phyloP scores from a whole-genome alignment of 2,797 vertebrate species.

The Loris lydekkerianus region DNA sequence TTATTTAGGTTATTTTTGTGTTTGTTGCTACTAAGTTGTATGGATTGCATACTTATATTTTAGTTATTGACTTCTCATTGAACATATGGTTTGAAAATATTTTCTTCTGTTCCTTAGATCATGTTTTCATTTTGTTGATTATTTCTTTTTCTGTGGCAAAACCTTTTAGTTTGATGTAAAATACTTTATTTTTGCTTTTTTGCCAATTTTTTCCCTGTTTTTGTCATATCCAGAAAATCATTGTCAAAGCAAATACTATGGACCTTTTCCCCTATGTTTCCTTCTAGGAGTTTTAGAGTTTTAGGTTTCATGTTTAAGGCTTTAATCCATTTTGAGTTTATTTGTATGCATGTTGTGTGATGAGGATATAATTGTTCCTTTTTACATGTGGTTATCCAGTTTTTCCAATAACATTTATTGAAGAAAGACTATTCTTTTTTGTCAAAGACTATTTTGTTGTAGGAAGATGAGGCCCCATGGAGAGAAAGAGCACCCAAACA shows the following conservation, averaged over 20 bases:
- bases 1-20: neutral
- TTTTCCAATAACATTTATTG: neutral
- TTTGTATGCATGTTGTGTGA: neutral
- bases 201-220: neutral
- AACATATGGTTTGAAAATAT: neutral
- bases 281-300: neutral
- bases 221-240: neutral
- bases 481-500: too few species aligned
- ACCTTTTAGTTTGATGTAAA: neutral
- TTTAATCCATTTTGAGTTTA: neutral
- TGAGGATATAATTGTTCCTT: neutral
- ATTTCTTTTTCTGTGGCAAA: neutral
- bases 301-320: neutral
- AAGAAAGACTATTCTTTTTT: neutral
- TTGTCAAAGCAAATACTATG: neutral
- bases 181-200: neutral
- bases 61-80: neutral
- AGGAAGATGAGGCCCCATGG: too few species aligned
- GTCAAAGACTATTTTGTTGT: neutral
- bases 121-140: neutral
- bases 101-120: neutral
- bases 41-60: neutral
- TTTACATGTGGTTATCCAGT: neutral
- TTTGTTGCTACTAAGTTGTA: neutral
- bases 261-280: neutral